A percentile compares a stretch with the other conserved stretches of the same genome.
phyloP scores from a whole-genome alignment of 92 coral and sea anemone species.

The Zoanthus gigantus region DNA sequence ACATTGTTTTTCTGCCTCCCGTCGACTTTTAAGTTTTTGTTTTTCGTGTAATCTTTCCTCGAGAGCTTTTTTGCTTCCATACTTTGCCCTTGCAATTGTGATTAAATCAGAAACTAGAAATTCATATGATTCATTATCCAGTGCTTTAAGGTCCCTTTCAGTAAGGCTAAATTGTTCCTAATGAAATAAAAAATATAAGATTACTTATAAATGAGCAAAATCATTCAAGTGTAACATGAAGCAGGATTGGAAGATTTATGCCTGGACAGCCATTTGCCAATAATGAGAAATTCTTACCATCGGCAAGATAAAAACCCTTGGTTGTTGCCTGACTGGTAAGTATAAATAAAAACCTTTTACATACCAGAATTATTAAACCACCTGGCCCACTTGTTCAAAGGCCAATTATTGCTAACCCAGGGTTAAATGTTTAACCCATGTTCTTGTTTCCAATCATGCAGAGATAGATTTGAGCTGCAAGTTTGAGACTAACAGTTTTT shows the following conservation, averaged over 20 bases:
- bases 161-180: constrained; percentile 98
- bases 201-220: not conserved
- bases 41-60: constrained; percentile 79
- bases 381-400: too few relatives aligned
- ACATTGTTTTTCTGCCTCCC: constrained; percentile 98
- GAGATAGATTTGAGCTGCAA: too few relatives aligned
- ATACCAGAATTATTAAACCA: too few relatives aligned
- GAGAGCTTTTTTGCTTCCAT: constrained; percentile 87
- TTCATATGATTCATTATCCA: constrained; percentile 94
- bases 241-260: not conserved
- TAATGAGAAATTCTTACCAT: too few relatives aligned
- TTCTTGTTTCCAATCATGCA: too few relatives aligned
- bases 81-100: constrained; percentile 91
- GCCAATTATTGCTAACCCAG: too few relatives aligned
- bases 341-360: too few relatives aligned
- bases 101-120: constrained; percentile 93
- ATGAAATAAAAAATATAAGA: not conserved
- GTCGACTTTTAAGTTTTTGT: constrained; percentile 77
- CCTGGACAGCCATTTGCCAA: too few relatives aligned
- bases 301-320: too few relatives aligned
- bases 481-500: too few relatives aligned
- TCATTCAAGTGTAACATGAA: not conserved
- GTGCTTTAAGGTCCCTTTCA: constrained; percentile 87
- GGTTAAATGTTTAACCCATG: too few relatives aligned
- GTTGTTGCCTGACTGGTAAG: too few relatives aligned